Evolutionary conservation across 2,888 invertebrate species (phyloP), one percentile per base, ranked within the genome.

Genomic region (Athalia circularis): DNA sequence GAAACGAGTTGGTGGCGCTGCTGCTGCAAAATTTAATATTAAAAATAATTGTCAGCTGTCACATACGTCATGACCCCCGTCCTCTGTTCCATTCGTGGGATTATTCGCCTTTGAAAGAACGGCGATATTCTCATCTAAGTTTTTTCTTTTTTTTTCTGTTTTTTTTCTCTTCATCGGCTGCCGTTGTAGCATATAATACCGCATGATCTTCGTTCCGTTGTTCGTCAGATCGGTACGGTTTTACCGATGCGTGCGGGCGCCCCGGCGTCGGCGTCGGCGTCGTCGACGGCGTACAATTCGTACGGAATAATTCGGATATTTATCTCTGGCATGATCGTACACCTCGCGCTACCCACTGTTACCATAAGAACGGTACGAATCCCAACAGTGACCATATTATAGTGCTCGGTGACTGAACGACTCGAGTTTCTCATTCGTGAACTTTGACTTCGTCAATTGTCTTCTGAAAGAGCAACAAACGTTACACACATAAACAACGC

Each of bases 31-130:
- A 65, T 65, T 29, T 77, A 76, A 57, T 77, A 77, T 65, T 65
- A 74, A 74, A 78, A 78, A 74, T 78, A 78, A 78, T 78, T 78
- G 78, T 78, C 78, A 78, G 78, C 78, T 74, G 78, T 78, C 74
- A 78, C 72, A 78, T 65, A 65, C 78, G 78, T 74, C 74, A 52
- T 78, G 78, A 78, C 74, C 74, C 78, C 67, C 72, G 65, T 50
- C 74, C 78, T 78, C 65, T 50, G 13, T n/a, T 47, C 13, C 29
- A 29, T 11, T 68, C 68, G 52, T 62, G 62, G 45, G 67, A 67
- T 52, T 62, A 67, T 68, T 59, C 11, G 47, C 47, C 54, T 29
- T 59, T 43, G 48, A 77, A 50, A 65, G 65, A 59, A 77, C 47
- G 65, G 57, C 48, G 43, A 65, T 75, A 50, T 62, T 72, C 6